A percentile compares a stretch with the other conserved stretches of the same genome.
Evolutionary conservation across 2,797 vertebrate species (phyloP).

Genomic region (Buceros bicornis): DNA sequence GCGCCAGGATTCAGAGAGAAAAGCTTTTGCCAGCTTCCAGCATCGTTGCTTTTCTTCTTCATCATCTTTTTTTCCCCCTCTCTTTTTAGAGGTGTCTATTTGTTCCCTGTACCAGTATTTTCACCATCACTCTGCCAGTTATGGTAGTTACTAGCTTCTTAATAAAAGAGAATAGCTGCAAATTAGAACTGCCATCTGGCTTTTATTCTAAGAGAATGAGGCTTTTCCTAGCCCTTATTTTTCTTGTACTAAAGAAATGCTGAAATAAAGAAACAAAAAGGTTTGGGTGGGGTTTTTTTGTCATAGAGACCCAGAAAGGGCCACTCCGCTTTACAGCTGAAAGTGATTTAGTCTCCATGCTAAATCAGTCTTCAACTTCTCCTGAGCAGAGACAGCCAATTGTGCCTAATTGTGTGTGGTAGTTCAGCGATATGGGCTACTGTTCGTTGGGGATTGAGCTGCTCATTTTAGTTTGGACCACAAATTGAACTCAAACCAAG

Average conservation of each 20-base stretch:
- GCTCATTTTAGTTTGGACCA: constrained; percentile 73
- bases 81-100: not conserved
- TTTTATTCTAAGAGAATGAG: constrained; percentile 44
- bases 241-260: constrained; percentile 16
- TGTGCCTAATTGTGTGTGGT: constrained; percentile 73
- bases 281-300: not conserved
- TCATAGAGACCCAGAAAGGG: constrained; percentile 2
- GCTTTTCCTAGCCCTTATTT: constrained; percentile 32
- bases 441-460: constrained; percentile 70
- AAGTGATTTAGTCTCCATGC: constrained; percentile 54
- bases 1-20: not conserved
- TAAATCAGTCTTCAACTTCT: constrained; percentile 65
- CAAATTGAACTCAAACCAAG: constrained; percentile 67
- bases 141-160: constrained; percentile 40
- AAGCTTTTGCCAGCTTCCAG: not conserved
- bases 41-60: not conserved
- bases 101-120: constrained; percentile 1
- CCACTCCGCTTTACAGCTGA: constrained; percentile 39
- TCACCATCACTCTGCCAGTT: not conserved
- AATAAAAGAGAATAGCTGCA: constrained; percentile 57
- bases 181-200: constrained; percentile 51
- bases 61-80: not conserved
- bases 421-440: constrained; percentile 44
- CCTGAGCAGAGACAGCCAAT: constrained; percentile 65
- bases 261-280: constrained; percentile 49